These are phyloP conservation scores for Listronotus bonariensis DNA, from an alignment of 1,140 invertebrate genomes.

Conservation along the genomic window DNA sequence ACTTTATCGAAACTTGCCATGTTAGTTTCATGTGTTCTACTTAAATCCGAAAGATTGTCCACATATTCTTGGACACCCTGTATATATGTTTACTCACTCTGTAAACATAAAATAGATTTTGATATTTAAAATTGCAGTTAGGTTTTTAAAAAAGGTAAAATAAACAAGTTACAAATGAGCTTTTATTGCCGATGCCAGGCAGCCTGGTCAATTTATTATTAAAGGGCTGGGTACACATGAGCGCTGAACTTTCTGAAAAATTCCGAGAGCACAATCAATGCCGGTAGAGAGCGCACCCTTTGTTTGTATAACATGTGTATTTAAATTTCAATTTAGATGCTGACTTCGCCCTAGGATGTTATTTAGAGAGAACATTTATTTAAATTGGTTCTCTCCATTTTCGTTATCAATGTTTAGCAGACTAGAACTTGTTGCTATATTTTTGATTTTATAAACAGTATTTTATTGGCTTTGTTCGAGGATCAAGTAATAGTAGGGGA, in stretches of 20 bases:
- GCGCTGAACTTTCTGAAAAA: too few relatives aligned
- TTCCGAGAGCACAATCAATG: background rate
- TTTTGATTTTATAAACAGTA: background rate
- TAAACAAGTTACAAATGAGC: too few relatives aligned
- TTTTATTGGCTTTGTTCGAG: too few relatives aligned
- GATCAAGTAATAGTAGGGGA: too few relatives aligned
- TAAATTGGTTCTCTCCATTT: slow-evolving; percentile 2
- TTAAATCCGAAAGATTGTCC: too few relatives aligned
- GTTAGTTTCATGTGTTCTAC: too few relatives aligned
- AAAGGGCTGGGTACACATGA: background rate
- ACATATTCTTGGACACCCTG: too few relatives aligned
- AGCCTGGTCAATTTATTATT: background rate
- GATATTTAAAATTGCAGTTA: too few relatives aligned
- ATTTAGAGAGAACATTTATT: slow-evolving; percentile 4
- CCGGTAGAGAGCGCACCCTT: background rate
- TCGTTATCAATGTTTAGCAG: background rate
- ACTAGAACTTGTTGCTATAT: background rate
- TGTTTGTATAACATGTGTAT: background rate
- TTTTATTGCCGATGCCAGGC: background rate
- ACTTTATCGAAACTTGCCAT: too few relatives aligned
- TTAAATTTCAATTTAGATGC: slow-evolving; percentile 7
- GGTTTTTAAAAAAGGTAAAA: too few relatives aligned
- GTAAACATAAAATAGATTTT: too few relatives aligned
- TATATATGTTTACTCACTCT: too few relatives aligned
- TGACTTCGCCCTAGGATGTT: background rate